Base-by-base conservation (phyloP, 2,113 vertebrate species). In the Rynchops niger region DNA sequence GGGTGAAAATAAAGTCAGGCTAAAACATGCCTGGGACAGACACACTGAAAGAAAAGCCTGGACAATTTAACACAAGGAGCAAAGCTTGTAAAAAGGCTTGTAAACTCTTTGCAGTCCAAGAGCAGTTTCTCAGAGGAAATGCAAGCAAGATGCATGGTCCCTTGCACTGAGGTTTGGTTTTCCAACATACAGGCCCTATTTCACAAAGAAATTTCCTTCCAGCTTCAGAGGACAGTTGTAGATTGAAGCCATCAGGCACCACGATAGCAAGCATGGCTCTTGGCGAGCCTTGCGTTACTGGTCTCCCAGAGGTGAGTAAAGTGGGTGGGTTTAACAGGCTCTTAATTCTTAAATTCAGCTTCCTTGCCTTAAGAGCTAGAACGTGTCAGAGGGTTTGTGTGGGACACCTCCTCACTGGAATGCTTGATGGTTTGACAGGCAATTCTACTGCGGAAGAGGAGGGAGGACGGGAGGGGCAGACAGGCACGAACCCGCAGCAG, bases 81-180 rank as follows among this genome's bases (percentile, higher is more conserved):
- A 73, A 94, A 97, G 95, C 97, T 94, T 95, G 91, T 96, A 93
- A 93, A 95, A 96, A 97, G 86, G 89, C 93, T 97, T 96, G 94
- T 94, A 95, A 96, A 96, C 95, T 85, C 76, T 88, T 45, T 74
- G 93, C 95, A 96, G 93, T 93, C 95, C 86, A 59, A 93, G 91
- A 95, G 89, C 86, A 55, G 26, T 73, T 96, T 94, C 89, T 94
- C 38, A 36, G 66, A 94, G 91, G 93, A 96, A 80, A 90, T 36
- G 85, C 89, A 97, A 95, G 94, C 93, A 8, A 80, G 93, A 91
- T 93, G 87, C 92, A 43, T 70, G 89, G 93, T 94, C 89, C 94
- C 91, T 95, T 96, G 91, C 89, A 74, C 9, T 2, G 84, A 83
- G 87, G 67, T 93, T 88, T 85, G 49, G n/a, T 80, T 80, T 80